Evolutionary conservation across 2,797 vertebrate genomes (phyloP).

Genomic region (Dallia pectoralis): DNA sequence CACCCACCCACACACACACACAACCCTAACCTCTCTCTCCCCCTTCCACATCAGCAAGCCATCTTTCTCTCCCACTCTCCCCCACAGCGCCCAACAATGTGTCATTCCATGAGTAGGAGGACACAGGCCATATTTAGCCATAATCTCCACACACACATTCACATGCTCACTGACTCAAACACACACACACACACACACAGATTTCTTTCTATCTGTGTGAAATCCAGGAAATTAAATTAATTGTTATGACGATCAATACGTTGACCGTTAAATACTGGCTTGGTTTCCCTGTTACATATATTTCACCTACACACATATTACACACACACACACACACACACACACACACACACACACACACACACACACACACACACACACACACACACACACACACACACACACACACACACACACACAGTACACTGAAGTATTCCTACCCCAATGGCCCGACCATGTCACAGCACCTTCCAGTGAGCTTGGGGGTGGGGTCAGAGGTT

Average conservation of each 20-base stretch:
- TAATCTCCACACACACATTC: constrained; percentile 9
- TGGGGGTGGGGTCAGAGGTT: too few relatives aligned
- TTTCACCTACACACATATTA: too few relatives aligned
- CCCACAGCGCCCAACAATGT: constrained; percentile 23
- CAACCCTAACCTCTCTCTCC: too few relatives aligned
- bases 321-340: too few relatives aligned
- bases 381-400: too few relatives aligned
- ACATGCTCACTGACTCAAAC: constrained; percentile 2
- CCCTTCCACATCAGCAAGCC: constrained; percentile 39
- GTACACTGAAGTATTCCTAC: too few relatives aligned
- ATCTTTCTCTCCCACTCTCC: constrained; percentile 20
- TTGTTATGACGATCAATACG: constrained; percentile 44
- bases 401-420: too few relatives aligned
- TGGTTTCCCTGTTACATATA: neutral
- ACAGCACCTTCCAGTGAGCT: too few relatives aligned
- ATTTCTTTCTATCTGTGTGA: constrained; percentile 1
- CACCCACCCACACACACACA: neutral
- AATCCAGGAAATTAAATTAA: neutral
- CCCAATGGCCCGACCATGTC: too few relatives aligned
- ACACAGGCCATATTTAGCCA: constrained; percentile 35
- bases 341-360: too few relatives aligned
- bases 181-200: constrained; percentile 4
- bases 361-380: too few relatives aligned
- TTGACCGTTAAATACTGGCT: neutral
- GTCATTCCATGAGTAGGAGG: constrained; percentile 20